A percentile compares a stretch with the other conserved stretches of the same genome.
phyloP scores from a whole-genome alignment of 2,113 vertebrate genomes.

The Bubo blakistoni region DNA sequence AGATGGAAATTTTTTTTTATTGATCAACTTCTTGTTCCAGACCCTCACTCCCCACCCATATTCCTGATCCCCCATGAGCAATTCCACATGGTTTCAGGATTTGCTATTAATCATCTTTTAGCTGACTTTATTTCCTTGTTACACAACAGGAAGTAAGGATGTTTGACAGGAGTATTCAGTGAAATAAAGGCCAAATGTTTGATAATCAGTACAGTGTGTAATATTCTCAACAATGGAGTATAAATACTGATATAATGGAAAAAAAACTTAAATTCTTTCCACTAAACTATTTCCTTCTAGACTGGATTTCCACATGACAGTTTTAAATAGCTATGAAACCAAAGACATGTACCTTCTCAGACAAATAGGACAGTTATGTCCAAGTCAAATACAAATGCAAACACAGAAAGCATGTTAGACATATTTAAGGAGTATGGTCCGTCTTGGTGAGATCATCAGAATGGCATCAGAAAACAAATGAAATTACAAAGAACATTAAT shows the following conservation, averaged over 20 bases:
- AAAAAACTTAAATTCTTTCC: not conserved
- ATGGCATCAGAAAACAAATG: not conserved
- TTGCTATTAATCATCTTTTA: conserved; percentile 2
- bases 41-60: not conserved
- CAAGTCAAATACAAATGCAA: not conserved
- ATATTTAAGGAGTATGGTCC: not conserved
- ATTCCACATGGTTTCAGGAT: conserved; percentile 22
- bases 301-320: not conserved
- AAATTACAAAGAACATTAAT: not conserved
- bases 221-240: conserved; percentile 1
- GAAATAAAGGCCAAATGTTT: conserved; percentile 42
- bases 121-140: conserved; percentile 30
- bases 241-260: conserved; percentile 5
- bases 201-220: not conserved
- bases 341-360: not conserved
- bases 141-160: conserved; percentile 8
- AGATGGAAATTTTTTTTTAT: conserved; percentile 20
- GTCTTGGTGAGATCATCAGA: not conserved
- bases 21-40: not conserved
- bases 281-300: not conserved
- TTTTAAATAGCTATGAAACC: not conserved
- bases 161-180: not conserved
- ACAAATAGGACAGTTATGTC: not conserved
- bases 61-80: conserved; percentile 3
- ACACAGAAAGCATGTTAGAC: not conserved